phyloP scores from a whole-genome alignment of 1,140 invertebrate species.

The Palaemon carinicauda region DNA sequence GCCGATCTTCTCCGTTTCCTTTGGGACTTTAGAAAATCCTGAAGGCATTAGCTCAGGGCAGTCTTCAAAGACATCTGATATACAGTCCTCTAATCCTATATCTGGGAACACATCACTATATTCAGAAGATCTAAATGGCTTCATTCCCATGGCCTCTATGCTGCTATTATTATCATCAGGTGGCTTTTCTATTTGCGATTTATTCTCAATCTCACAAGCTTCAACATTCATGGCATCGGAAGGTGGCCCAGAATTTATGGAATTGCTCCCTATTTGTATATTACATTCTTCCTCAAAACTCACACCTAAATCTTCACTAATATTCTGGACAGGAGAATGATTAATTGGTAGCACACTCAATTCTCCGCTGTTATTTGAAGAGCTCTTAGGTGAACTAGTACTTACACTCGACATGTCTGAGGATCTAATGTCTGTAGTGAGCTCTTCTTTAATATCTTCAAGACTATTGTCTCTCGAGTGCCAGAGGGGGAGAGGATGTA shows the following conservation, averaged over 20 bases:
- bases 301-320: neutral
- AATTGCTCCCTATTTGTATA: neutral
- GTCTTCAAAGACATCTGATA: neutral
- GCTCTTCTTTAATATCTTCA: slow-evolving; percentile 47
- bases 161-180: no score
- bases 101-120: slow-evolving; percentile 10
- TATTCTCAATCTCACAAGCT: no score
- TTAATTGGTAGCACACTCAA: neutral
- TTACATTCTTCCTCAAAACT: neutral
- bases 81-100: neutral
- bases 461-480: slow-evolving; percentile 38
- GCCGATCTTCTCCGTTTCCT: neutral
- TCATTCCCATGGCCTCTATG: no score
- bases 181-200: no score
- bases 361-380: neutral
- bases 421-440: neutral
- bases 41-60: neutral
- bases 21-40: neutral
- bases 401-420: slow-evolving; percentile 20
- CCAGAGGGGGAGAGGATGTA: slow-evolving; percentile 17
- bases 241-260: no score
- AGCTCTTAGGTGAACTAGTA: slow-evolving; percentile 34
- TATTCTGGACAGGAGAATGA: neutral
- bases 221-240: no score
- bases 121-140: neutral